Conservation (phyloP, 2,797 vertebrate species). For the Chloroceryle amazona region DNA sequence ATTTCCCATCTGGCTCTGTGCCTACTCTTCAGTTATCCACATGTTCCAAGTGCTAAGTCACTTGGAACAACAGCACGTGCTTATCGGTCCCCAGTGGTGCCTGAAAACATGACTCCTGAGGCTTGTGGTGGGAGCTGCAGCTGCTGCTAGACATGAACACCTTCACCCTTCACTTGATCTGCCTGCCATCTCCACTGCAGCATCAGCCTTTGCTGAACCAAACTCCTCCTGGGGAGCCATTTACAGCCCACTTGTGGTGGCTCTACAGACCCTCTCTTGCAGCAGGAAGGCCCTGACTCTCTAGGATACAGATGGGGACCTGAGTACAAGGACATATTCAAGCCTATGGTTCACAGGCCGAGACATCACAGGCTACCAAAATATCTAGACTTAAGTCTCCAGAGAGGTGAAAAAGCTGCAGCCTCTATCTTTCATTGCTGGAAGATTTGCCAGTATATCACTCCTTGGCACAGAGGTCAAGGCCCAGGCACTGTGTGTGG, state of each 20-base stretch:
- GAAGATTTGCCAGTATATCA: background rate
- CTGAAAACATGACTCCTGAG: background rate
- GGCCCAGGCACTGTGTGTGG: rapidly evolving
- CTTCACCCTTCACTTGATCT: rapidly evolving
- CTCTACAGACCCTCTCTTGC: background rate
- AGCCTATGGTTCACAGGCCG: background rate
- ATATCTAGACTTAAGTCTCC: background rate
- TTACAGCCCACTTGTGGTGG: rapidly evolving
- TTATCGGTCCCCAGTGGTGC: rapidly evolving
- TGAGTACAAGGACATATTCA: rapidly evolving
- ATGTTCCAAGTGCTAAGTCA: background rate
- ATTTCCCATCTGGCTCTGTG: background rate
- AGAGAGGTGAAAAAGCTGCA: background rate
- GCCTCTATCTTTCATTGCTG: background rate
- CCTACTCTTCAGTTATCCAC: background rate
- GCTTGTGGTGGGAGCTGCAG: background rate
- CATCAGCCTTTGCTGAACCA: rapidly evolving
- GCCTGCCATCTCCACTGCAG: rapidly evolving
- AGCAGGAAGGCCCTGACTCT: rapidly evolving
- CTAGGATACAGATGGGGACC: rapidly evolving
- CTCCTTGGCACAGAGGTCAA: background rate
- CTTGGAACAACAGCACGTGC: background rate
- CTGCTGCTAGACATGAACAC: rapidly evolving
- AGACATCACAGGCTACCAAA: background rate
- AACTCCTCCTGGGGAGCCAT: rapidly evolving